Conservation (phyloP, 2,113 vertebrate genomes). For the Rafetus swinhoei region DNA sequence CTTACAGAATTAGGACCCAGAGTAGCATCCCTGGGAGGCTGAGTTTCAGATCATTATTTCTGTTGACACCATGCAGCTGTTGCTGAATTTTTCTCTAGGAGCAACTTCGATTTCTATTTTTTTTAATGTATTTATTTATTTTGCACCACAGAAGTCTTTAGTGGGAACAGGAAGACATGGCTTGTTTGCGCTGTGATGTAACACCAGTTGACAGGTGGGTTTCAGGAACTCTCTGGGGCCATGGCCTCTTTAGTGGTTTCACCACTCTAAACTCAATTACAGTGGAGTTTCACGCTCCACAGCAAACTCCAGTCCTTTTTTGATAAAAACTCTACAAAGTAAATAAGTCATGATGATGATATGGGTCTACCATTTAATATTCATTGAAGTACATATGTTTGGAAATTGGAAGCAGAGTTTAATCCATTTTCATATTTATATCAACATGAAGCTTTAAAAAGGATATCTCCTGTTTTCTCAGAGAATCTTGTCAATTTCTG, state of each 20-base stretch:
- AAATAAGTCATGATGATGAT: conserved; percentile 85
- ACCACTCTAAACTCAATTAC: conserved; percentile 88
- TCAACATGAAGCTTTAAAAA: conserved; percentile 88
- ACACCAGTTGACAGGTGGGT: conserved; percentile 95
- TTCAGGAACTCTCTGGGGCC: conserved; percentile 92
- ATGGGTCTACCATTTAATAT: conserved; percentile 84
- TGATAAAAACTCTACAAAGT: conserved; percentile 83
- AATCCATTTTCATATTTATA: conserved; percentile 92
- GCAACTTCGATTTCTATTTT: conserved; percentile 56
- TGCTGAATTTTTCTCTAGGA: conserved; percentile 64
- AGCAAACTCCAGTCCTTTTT: conserved; percentile 78
- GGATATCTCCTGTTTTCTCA: conserved; percentile 65
- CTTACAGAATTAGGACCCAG: conserved; percentile 63
- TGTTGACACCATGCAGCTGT: conserved; percentile 86
- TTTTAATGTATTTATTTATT: neutral
- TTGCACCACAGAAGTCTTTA: conserved; percentile 77
- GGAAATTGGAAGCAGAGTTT: conserved; percentile 85
- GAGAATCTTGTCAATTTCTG: conserved; percentile 67
- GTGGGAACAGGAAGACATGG: conserved; percentile 72
- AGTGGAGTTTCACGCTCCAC: conserved; percentile 81
- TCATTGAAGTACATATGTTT: conserved; percentile 85
- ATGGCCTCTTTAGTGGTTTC: conserved; percentile 84
- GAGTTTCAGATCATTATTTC: conserved; percentile 84
- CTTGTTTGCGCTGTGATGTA: conserved; percentile 89
- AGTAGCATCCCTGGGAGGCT: conserved; percentile 71